Evolutionary conservation across 2,888 invertebrate species (phyloP), one percentile per base, ranked within the genome.

Genomic region (Hyppa rectilinea): DNA sequence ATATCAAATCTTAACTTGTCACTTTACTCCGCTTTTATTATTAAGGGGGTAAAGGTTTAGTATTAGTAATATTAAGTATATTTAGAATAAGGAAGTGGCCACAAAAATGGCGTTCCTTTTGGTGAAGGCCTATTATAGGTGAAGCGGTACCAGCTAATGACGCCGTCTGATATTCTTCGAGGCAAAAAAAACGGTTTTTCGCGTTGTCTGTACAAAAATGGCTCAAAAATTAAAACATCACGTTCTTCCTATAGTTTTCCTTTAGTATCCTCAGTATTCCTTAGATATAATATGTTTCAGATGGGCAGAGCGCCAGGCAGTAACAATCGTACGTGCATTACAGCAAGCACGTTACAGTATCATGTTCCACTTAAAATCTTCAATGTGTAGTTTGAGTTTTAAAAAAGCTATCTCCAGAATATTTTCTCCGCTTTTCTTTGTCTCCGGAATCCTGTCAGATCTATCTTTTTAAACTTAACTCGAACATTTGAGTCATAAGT

Each of bases 241-340:
- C 56, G 56, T 74, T 45, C 40, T 45, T 36, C 26, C 6, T 38
- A 36, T 26, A 40, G 6, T 7, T 58, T 29, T 61, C 12, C 14
- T 29, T 23, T 23, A 67, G 23, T 47, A n/a, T 76, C 36, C 34
- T 50, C 49, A 45, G 66, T 45, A 60, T 45, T 26, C 31, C 12
- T 4, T 61, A 72, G 50, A 45, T 50, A 60, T 64, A 53, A 60
- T 55, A 60, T 49, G 29, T 45, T 34, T 59, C 29, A 17, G 34
- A 60, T 66, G 53, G 75, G 75, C 75, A 80, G 34, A 50, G 12
- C 14, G 81, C 75, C 75, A 75, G 31, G 7, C 49, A 55, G 53
- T 55, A 55, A 75, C 76, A 59, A 76, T 75, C n/a, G 76, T 75
- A 56, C 67, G 59, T 81, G 76, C 49, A 31, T 81, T 60, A 75